Evolutionary conservation across 2,113 vertebrate genomes (phyloP).

Genomic region (Anhinga rufa): DNA sequence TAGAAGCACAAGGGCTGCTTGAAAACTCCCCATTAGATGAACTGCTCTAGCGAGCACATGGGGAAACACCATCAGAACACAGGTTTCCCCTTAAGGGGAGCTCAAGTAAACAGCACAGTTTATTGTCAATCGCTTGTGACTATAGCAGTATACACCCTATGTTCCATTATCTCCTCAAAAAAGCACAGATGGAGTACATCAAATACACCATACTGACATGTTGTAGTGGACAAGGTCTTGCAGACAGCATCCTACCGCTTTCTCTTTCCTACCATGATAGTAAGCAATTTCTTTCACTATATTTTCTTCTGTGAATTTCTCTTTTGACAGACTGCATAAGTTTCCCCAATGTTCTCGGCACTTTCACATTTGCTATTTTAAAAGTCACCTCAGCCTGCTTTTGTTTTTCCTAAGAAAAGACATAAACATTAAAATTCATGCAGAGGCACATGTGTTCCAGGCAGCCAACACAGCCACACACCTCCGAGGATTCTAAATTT

Average conservation of each 20-base stretch:
- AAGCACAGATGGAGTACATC: background rate
- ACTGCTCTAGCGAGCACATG: background rate
- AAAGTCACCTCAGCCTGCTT: background rate
- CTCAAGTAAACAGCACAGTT: background rate
- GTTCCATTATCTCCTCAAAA: background rate
- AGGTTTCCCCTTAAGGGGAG: background rate
- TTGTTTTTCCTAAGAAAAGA: background rate
- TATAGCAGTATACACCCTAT: background rate
- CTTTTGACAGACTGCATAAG: background rate
- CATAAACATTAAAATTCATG: background rate
- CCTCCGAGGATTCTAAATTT: background rate
- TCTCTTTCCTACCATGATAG: background rate
- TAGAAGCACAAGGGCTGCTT: background rate
- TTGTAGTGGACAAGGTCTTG: background rate
- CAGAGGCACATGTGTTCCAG: background rate
- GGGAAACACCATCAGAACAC: background rate
- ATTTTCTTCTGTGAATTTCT: background rate
- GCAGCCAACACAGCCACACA: background rate
- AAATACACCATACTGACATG: background rate
- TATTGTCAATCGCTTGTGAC: background rate
- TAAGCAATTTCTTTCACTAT: background rate
- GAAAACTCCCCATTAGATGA: background rate
- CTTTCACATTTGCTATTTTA: background rate
- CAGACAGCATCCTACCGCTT: background rate
- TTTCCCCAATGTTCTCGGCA: background rate